Evolutionary conservation across 2,888 invertebrate species (phyloP).

Genomic region (Pseudococcus jackbeardsleyi): DNA sequence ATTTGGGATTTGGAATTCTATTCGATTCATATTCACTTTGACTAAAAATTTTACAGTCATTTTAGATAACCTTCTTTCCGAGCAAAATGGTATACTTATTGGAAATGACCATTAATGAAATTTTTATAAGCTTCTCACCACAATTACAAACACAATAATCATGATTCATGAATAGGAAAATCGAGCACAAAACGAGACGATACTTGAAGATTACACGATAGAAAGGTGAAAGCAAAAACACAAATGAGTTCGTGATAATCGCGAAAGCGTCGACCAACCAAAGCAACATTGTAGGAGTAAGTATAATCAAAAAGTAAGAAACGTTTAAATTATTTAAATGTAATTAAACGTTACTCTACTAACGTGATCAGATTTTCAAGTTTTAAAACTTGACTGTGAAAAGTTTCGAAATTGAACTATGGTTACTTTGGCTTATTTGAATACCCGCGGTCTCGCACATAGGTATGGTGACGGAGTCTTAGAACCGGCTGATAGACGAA

Average conservation of each 20-base stretch:
- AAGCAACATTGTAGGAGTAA: neutral
- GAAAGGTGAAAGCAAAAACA: neutral
- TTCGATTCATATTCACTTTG: no score
- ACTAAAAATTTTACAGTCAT: no score
- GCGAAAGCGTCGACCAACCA: neutral
- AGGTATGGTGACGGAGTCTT: neutral
- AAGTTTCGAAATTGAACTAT: slow-evolving; percentile 40
- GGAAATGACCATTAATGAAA: no score
- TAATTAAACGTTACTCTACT: slow-evolving; percentile 31
- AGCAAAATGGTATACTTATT: no score
- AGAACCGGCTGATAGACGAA: neutral
- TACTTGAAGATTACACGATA: no score
- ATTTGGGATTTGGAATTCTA: no score
- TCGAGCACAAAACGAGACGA: no score
- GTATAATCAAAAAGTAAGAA: slow-evolving; percentile 20
- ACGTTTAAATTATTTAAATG: slow-evolving; percentile 42
- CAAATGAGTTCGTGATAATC: neutral
- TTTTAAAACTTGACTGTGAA: slow-evolving; percentile 38
- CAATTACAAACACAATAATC: no score
- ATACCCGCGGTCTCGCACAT: neutral
- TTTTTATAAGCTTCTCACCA: no score
- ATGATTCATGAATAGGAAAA: no score
- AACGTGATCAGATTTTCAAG: slow-evolving; percentile 51
- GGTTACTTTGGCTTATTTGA: slow-evolving; percentile 40
- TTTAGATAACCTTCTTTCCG: no score